Evolutionary conservation across 2,888 invertebrate genomes (phyloP).

Genomic region (Teinopalpus imperialis): DNA sequence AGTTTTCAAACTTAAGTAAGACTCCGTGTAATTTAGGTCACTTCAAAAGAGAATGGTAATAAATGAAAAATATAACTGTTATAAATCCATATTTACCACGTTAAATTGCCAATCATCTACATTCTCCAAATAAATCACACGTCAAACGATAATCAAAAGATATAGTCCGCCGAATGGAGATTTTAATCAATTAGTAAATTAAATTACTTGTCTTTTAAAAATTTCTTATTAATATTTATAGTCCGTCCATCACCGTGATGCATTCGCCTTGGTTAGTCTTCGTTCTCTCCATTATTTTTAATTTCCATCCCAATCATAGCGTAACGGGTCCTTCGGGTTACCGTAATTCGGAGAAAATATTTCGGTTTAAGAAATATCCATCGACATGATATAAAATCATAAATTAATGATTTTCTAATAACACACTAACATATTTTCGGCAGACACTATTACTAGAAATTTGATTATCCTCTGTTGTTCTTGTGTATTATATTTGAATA

Average conservation of each 20-base stretch:
- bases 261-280: background rate
- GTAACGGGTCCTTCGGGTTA: constrained; percentile 1
- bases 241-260: constrained; percentile 1
- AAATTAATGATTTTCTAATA: constrained; percentile 9
- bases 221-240: constrained; percentile 31
- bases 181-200: constrained; percentile 25
- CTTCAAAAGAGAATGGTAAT: too few species aligned
- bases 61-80: background rate
- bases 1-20: too few species aligned
- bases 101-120: constrained; percentile 6
- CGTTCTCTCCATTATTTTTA: constrained; percentile 7
- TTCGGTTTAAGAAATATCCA: background rate
- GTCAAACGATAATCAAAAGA: constrained; percentile 16
- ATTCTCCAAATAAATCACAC: constrained; percentile 10
- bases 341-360: background rate
- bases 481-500: too few species aligned
- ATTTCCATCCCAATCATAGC: constrained; percentile 4
- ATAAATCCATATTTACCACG: background rate
- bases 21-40: too few species aligned
- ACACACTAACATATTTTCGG: constrained; percentile 18
- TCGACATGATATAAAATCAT: too few species aligned
- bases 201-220: constrained; percentile 23
- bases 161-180: constrained; percentile 1
- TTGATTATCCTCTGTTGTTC: too few species aligned
- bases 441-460: background rate